phyloP scores from a whole-genome alignment of 2,113 vertebrate genomes.

The Podarcis muralis region DNA sequence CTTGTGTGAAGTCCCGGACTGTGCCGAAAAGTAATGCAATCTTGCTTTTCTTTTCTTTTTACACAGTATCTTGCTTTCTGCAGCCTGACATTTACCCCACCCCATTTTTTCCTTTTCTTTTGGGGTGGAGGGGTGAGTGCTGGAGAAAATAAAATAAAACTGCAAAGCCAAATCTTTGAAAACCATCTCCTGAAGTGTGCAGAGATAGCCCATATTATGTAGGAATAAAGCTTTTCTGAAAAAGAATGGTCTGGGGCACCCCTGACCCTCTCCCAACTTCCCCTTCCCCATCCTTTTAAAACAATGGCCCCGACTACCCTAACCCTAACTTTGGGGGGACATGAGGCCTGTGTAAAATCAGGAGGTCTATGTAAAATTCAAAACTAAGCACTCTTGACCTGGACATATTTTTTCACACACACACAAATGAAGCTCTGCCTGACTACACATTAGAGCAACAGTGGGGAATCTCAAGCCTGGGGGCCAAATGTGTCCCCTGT shows the following conservation, averaged over 20 bases:
- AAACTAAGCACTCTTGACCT: neutral
- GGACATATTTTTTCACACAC: neutral
- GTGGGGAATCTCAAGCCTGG: no score
- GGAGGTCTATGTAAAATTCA: neutral
- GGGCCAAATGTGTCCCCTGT: no score
- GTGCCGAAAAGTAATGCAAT: neutral
- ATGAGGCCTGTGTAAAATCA: no score
- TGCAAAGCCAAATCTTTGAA: constrained; percentile 37
- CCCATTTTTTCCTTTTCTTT: neutral
- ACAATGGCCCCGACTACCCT: neutral
- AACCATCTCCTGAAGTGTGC: constrained; percentile 26
- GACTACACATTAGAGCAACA: neutral
- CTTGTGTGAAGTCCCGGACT: neutral
- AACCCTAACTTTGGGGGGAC: rapidly evolving
- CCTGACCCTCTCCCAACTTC: neutral
- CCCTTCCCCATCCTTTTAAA: neutral
- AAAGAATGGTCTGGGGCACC: rapidly evolving
- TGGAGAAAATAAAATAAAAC: constrained; percentile 12
- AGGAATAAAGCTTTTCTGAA: constrained; percentile 47
- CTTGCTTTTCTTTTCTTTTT: neutral
- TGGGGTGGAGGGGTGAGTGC: neutral
- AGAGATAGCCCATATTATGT: constrained; percentile 1
- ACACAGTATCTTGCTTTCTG: constrained; percentile 24
- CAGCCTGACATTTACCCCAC: constrained; percentile 33
- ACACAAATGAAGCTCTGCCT: neutral